Base-by-base conservation (phyloP, 2,888 invertebrate species). In the Heliconius sara region DNA sequence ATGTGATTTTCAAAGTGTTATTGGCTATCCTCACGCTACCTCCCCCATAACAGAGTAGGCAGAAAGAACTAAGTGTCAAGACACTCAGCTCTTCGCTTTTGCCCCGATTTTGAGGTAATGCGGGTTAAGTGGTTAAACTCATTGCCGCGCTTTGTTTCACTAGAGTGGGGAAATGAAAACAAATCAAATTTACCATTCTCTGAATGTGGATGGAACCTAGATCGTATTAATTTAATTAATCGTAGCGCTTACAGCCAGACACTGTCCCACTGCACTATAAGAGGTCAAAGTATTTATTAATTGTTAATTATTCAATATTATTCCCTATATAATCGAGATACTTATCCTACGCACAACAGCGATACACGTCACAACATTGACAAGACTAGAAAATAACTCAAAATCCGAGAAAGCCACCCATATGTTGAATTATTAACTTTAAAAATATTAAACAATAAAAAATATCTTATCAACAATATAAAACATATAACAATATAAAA, bases 271-370 rank as follows among this genome's bases (percentile, higher is more conserved):
- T 39, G 39, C 39, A 9, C 39, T 10, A 47, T 6, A 19, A 47
- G 47, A 47, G 6, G 5, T 65, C 2, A 27, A 27, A 25, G 16
- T 25, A 25, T 25, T 13, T 13, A 13, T 65, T 25, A 65, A 27
- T 65, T 52, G 3, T 30, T 12, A 22, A 22, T 72, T 16, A 27
- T 52, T 71, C 27, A 12, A n/a, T 39, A 68, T 47, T 47, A 72
- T 57, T 72, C 30, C 30, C 72, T 30, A 72, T 10, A n/a, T 6
- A 34, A 73, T 57, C 57, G 16, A 57, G 57, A 73, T 7, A 70
- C 68, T 34, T 34, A 73, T 34, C 57, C 72, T 57, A 71, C 27
- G 63, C 52, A 78, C 74, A 60, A 77, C 77, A 79, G 47, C 67
- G 25, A 77, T 66, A 77, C 27, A 77, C 27, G n/a, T 57, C 34